Base-by-base conservation (phyloP, 2,797 vertebrate genomes). In the Discoglossus pictus region DNA sequence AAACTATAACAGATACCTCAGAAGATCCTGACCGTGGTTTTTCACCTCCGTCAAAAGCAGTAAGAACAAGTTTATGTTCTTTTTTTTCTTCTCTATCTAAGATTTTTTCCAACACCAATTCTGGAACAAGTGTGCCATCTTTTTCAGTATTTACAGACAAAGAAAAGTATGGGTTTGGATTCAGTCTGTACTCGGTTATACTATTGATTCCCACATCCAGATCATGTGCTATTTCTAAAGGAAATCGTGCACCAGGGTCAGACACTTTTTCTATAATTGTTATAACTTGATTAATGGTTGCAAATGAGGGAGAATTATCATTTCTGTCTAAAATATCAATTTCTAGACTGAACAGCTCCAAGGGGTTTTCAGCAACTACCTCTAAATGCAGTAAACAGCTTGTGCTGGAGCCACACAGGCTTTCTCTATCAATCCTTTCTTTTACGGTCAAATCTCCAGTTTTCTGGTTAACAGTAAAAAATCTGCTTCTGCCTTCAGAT, bases 231-330 rank as follows among this genome's bases (percentile, higher is more conserved):
- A 88, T 89, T 61, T 93, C 89, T 76, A 93, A 61, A 6, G 87
- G 87, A 73, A 92, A 93, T 51, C 79, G 72, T n/a, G 92, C 81
- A 6, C 92, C 95, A 23, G 88, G 85, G 1, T 89, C 82, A 99
- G n/a, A n/a, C n/a, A n/a, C n/a, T n/a, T n/a, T 84, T 27, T 93
- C 92, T 79, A 99, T 62, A 23, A 89, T 88, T 27, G 93, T 92
- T 79, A 99, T 62, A 23, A 89, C 88, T 64, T 92, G 87, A 74
- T 90, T 90, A 47, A 76, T 73, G 0, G 86, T 89, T 53, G 91
- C 90, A 78, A 99, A 99, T 68, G 84, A 89, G 6, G 96, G 97
- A 11, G 94, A 89, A 59, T 98, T 98, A 81, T 99, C 94, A 20
- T n/a, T n/a, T n/a, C n/a, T 99, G 40, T 92, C 91, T 75, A 81